Base-by-base conservation (phyloP, 2,113 vertebrate species). In the Gasterosteus aculeatus region DNA sequence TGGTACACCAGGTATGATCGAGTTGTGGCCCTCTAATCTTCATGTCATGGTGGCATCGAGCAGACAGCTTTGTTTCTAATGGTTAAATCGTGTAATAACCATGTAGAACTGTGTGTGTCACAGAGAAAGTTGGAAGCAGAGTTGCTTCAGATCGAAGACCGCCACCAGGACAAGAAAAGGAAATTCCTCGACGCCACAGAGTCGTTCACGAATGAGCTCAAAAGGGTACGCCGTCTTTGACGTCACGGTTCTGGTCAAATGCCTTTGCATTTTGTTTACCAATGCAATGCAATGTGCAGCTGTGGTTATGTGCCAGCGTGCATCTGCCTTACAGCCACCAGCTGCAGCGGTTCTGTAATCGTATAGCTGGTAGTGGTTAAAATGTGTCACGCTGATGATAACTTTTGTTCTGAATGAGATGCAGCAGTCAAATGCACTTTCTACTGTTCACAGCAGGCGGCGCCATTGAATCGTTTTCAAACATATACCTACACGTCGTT, bases 61-160 rank as follows among this genome's bases (percentile, higher is more conserved):
- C 65, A 10, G 15, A 62, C 51, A 33, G 42, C 31, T 59, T 65
- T 5, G 61, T 53, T 70, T 69, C 19, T 11, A 15, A 35, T 22
- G 19, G 42, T 19, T 63, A 59, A 26, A 49, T 56, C 7, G 44
- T 39, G 38, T 49, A 26, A 46, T 63, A 29, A 74, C 63, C 59
- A 22, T 6, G 2, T 42, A 29, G 51, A 75, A 77, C 44, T 54
- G 26, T 74, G 49, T 87, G 78, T 89, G 59, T 83, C 81, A 31
- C 93, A 99, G 98, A 95, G 97, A 78, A 99, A 99, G 86, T 91
- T 99, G 35, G 98, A 99, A 91, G 98, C 98, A 2, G 98, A 99
- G 89, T 90, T 99, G 31, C 95, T 99, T 83, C 98, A 99, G 81
- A 99, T 99, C 49, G 97, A 99, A 87, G 98, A 99, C 73, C 94